Conservation (phyloP, 2,888 invertebrate genomes). For the Mallateleia sp. region DNA sequence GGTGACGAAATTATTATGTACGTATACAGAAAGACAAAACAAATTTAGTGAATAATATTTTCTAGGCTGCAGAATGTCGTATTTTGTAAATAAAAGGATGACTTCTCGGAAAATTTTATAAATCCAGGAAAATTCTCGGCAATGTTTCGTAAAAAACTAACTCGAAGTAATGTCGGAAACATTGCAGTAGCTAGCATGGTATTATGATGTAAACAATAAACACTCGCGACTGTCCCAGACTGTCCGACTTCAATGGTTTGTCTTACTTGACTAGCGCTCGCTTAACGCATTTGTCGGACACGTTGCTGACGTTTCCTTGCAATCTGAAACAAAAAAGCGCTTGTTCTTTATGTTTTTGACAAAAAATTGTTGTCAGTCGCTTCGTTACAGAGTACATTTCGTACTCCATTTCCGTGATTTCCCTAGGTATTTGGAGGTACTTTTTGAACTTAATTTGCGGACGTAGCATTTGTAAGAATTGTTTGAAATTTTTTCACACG, state of each 20-base stretch:
- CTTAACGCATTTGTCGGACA: not conserved
- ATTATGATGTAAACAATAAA: conserved; percentile 35
- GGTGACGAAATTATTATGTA: no score
- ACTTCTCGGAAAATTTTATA: no score
- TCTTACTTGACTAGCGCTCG: conserved; percentile 23
- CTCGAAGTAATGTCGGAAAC: not conserved
- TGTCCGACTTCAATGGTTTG: conserved; percentile 12
- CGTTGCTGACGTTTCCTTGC: not conserved
- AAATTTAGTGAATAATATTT: no score
- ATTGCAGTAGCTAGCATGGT: not conserved
- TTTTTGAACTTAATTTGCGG: not conserved
- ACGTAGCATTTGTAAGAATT: no score
- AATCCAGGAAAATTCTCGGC: no score
- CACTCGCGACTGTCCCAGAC: conserved; percentile 22
- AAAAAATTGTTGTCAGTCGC: conserved; percentile 25
- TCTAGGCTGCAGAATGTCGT: no score
- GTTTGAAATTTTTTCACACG: no score
- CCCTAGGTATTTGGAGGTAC: not conserved
- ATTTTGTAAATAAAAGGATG: no score
- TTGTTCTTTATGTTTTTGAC: conserved; percentile 25
- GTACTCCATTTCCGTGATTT: conserved; percentile 15
- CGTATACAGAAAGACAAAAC: no score
- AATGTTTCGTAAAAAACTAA: no score
- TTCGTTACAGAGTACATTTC: not conserved
- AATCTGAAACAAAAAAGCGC: conserved; percentile 14